Evolutionary conservation across 2,797 vertebrate species (phyloP), one percentile per base, ranked within the genome.

Genomic region (Sphenopsis melanotis): DNA sequence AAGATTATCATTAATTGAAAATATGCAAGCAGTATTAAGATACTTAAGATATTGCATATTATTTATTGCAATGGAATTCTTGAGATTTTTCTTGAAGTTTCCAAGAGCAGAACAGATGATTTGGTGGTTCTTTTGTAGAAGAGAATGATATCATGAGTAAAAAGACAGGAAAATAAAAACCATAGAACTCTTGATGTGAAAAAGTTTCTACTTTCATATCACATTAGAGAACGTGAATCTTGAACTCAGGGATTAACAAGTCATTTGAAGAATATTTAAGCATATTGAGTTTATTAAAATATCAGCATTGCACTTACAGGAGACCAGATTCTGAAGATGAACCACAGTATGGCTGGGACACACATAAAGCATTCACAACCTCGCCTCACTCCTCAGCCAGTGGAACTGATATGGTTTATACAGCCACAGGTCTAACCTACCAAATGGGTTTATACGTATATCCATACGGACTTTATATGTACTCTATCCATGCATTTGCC

Each of bases 371-470:
- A 34, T 41, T 68, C 36, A 64, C 16, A 60, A 4, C 29, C 49
- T 56, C 30, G 0, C 26, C 76, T 83, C 34, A 23, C 15, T 68
- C 26, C n/a, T 59, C 61, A 52, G 47, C 11, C 79, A 52, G 22
- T 44, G 22, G 15, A 78, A 42, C 5, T 56, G 20, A 20, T 14
- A 10, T 6, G 23, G 10, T 55, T 70, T 39, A 23, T 17, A 29
- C 4, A 78, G 11, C 10, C 37, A 49, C 30, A 68, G 34, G 16
- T 42, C 16, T 50, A 29, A 47, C 5, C 29, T 18, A 16, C 22
- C 24, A 3, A 0, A 1, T 34, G n/a, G 19, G 3, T 55, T 41
- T 10, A 24, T 19, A 7, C 55, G 19, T 23, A 3, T 41, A 12
- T 24, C 52, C 26, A 1, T 26, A 29, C 30, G 32, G 27, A 74